These are phyloP conservation scores for Meriones unguiculatus DNA, from an alignment of 2,113 vertebrate species.

Conservation along the genomic window DNA sequence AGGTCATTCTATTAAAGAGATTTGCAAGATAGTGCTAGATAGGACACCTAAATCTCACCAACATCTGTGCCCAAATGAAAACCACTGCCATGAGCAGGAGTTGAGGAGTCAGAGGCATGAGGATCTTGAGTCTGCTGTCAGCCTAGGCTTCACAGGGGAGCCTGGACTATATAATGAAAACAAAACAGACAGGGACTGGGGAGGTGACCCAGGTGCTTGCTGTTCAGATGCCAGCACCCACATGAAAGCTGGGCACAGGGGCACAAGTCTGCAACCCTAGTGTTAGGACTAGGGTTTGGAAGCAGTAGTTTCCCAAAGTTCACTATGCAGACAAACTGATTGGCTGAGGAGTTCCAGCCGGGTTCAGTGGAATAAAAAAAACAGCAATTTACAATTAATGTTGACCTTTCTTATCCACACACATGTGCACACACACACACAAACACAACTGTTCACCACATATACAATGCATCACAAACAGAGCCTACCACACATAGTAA, in stretches of 20 bases:
- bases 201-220: not conserved
- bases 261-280: not conserved
- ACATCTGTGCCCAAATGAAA: constrained; percentile 43
- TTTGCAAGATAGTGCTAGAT: not conserved
- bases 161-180: not conserved
- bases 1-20: constrained; percentile 11
- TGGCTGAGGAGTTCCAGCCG: not conserved
- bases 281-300: too few relatives aligned
- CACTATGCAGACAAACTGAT: not conserved
- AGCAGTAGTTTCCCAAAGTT: too few relatives aligned
- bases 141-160: not conserved
- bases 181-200: not conserved
- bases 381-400: not conserved
- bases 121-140: too few relatives aligned
- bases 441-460: not conserved
- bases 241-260: not conserved
- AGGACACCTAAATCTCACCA: not conserved
- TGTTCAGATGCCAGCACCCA: not conserved
- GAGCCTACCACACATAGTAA: not conserved
- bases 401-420: not conserved
- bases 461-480: not conserved
- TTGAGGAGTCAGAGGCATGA: not conserved
- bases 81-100: not conserved
- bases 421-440: not conserved
- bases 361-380: not conserved